Conservation (phyloP, 2,113 vertebrate species). For the Coracopsis vasa region DNA sequence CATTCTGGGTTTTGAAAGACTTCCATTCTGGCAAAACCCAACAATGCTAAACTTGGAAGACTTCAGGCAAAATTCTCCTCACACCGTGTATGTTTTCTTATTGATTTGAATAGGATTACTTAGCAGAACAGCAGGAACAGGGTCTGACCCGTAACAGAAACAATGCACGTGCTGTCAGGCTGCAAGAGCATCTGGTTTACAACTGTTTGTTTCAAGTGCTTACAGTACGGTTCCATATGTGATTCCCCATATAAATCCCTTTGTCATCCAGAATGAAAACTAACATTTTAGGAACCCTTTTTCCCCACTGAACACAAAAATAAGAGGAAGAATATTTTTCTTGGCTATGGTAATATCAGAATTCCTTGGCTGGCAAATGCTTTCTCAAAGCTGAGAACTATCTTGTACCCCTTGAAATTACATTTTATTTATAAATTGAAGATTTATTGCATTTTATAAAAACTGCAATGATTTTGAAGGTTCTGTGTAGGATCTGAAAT, state of each 20-base stretch:
- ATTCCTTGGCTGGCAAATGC: constrained; percentile 35
- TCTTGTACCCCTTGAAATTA: constrained; percentile 33
- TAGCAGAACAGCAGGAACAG: neutral
- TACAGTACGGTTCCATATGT: neutral
- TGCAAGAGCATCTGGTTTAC: constrained; percentile 7
- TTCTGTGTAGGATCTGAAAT: constrained; percentile 64
- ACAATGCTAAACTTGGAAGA: neutral
- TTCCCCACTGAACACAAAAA: neutral
- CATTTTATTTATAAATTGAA: constrained; percentile 65
- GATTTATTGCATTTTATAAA: constrained; percentile 56
- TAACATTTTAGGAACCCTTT: neutral
- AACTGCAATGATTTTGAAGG: constrained; percentile 62
- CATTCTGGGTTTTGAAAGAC: constrained; percentile 3
- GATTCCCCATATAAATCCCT: neutral
- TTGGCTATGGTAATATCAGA: neutral
- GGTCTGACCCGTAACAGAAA: neutral
- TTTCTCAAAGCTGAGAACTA: constrained; percentile 43
- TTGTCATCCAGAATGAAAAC: constrained; percentile 6
- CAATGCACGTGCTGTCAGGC: neutral
- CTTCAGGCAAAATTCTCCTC: neutral
- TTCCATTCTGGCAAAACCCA: constrained; percentile 9
- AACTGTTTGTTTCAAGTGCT: neutral
- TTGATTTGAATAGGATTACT: neutral
- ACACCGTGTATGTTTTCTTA: neutral
- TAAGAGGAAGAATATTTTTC: constrained; percentile 12